Evolutionary conservation across 1,140 invertebrate species (phyloP).

Genomic region (Bombus picipes): DNA sequence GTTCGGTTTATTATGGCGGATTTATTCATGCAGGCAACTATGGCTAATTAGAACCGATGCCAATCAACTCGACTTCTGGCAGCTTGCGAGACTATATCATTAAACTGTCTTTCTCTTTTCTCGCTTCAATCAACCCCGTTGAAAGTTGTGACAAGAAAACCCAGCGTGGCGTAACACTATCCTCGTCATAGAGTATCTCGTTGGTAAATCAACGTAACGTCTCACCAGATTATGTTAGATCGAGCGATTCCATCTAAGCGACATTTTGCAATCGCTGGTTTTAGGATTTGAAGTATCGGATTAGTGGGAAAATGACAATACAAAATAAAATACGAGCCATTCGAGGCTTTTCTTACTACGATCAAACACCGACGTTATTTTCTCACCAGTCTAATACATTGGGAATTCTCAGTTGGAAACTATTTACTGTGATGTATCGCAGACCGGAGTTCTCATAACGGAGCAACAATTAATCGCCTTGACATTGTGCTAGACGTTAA

Average conservation of each 20-base stretch:
- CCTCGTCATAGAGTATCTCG: neutral
- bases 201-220: neutral
- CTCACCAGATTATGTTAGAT: neutral
- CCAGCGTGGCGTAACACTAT: neutral
- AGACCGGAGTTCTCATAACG: neutral
- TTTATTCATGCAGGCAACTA: neutral
- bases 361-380: neutral
- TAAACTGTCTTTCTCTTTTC: constrained; percentile 12
- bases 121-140: neutral
- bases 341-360: neutral
- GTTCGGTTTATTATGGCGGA: neutral
- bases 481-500: constrained; percentile 46
- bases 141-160: constrained; percentile 17
- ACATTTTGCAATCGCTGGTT: neutral
- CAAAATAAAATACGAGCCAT: neutral
- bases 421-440: neutral
- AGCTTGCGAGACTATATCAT: neutral
- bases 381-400: neutral
- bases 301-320: neutral
- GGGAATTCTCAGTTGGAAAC: neutral
- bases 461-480: constrained; percentile 48
- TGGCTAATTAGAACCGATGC: constrained; percentile 45
- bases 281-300: neutral
- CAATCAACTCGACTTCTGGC: constrained; percentile 15
- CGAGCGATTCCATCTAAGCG: neutral